Conservation (phyloP, 2,888 invertebrate genomes). For the Reticulitermes lucifugus region DNA sequence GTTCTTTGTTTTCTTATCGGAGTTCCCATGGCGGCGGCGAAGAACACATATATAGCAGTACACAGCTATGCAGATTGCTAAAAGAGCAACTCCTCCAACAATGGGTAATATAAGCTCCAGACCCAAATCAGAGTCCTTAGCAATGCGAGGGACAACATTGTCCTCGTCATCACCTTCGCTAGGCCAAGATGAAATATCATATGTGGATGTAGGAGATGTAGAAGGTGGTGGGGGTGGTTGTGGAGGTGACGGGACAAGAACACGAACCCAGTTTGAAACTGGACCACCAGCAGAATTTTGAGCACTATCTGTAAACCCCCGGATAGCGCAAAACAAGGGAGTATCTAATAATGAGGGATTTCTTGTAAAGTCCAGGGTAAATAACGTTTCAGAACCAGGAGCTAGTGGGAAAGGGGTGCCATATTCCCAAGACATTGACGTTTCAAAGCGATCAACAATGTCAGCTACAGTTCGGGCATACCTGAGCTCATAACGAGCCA, state of each 20-base stretch:
- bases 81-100: slow-evolving; percentile 64
- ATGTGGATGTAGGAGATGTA: slow-evolving; percentile 56
- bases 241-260: slow-evolving; percentile 66
- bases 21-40: slow-evolving; percentile 59
- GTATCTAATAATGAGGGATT: slow-evolving; percentile 65
- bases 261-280: slow-evolving; percentile 68
- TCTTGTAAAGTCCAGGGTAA: slow-evolving; percentile 65
- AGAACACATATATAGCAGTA: slow-evolving; percentile 67
- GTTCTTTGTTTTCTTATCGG: slow-evolving; percentile 42
- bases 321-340: slow-evolving; percentile 67
- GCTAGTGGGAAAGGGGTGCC: slow-evolving; percentile 64
- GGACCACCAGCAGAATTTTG: slow-evolving; percentile 62
- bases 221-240: slow-evolving; percentile 64
- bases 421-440: slow-evolving; percentile 63
- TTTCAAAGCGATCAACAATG: slow-evolving; percentile 65
- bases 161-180: slow-evolving; percentile 58
- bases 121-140: slow-evolving; percentile 62
- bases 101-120: slow-evolving; percentile 66
- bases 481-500: slow-evolving; percentile 66
- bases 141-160: slow-evolving; percentile 62
- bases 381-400: slow-evolving; percentile 67
- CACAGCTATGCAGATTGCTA: slow-evolving; percentile 63
- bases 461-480: slow-evolving; percentile 54
- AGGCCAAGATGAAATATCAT: slow-evolving; percentile 62
- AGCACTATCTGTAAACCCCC: slow-evolving; percentile 64